Evolutionary conservation across 2,888 invertebrate species (phyloP).

Genomic region (Tachina grossa): DNA sequence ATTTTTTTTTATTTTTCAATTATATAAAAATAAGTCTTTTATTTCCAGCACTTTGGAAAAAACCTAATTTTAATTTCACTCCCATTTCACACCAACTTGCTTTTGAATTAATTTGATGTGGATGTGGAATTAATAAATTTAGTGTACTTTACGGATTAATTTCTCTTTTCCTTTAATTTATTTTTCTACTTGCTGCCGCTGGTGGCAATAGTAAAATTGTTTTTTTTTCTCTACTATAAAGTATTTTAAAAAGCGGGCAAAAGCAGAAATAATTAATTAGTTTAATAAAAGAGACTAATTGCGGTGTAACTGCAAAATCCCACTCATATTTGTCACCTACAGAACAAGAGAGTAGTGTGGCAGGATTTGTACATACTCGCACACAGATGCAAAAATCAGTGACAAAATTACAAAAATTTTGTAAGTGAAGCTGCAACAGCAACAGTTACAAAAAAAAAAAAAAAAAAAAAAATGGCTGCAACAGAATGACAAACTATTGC

Average conservation of each 20-base stretch:
- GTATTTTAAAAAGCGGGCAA: background rate
- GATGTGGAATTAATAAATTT: conserved; percentile 29
- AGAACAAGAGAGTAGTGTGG: background rate
- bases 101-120: conserved; percentile 18
- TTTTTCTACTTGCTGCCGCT: conserved; percentile 6
- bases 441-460: background rate
- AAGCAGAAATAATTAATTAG: conserved; percentile 59
- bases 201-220: background rate
- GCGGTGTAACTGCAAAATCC: conserved; percentile 66
- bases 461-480: background rate
- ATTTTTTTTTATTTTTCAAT: too few relatives aligned
- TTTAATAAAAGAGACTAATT: conserved; percentile 68
- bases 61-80: background rate
- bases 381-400: background rate
- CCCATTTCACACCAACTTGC: background rate
- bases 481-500: conserved; percentile 56
- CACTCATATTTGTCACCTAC: conserved; percentile 68
- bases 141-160: background rate
- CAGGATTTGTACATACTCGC: background rate
- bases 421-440: background rate
- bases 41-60: too few relatives aligned
- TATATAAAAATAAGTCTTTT: too few relatives aligned
- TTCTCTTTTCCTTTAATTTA: background rate
- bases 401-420: conserved; percentile 4
- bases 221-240: conserved; percentile 2